Evolutionary conservation across 2,113 vertebrate genomes (phyloP).

Genomic region (Empidonax traillii): DNA sequence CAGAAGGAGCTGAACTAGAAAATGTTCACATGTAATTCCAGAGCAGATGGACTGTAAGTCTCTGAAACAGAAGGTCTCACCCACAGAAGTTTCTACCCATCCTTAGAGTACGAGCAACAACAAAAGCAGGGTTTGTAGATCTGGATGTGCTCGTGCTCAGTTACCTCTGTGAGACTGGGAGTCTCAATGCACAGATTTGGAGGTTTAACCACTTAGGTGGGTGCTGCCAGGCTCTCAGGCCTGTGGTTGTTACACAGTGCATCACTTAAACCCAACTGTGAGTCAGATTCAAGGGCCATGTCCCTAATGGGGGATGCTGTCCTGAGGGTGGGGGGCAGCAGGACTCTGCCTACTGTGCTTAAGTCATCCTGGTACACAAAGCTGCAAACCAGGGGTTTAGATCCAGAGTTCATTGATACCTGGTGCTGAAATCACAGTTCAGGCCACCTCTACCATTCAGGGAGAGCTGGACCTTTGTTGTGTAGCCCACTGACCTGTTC

Average conservation of each 20-base stretch:
- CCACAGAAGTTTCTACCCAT: slow-evolving; percentile 55
- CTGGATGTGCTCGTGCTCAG: background rate
- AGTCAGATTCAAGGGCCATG: background rate
- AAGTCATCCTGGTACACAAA: background rate
- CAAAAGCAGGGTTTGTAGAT: background rate
- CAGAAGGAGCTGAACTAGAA: slow-evolving; percentile 66
- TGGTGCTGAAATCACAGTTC: background rate
- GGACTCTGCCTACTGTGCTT: accelerated
- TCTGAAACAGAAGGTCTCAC: slow-evolving; percentile 67
- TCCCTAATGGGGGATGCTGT: background rate
- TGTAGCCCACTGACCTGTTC: background rate
- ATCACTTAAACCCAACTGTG: background rate
- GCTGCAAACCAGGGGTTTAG: background rate
- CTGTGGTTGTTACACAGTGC: background rate
- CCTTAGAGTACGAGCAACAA: slow-evolving; percentile 20
- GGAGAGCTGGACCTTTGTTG: background rate
- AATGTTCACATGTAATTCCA: slow-evolving; percentile 48
- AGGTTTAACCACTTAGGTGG: background rate
- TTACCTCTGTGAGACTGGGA: background rate
- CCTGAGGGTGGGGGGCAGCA: accelerated
- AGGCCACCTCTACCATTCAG: background rate
- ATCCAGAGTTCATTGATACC: no score
- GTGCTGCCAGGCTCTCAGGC: background rate
- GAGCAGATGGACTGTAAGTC: slow-evolving; percentile 64
- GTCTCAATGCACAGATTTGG: background rate